Conservation (phyloP, 2,797 vertebrate genomes). For the Periophthalmus magnuspinnatus region DNA sequence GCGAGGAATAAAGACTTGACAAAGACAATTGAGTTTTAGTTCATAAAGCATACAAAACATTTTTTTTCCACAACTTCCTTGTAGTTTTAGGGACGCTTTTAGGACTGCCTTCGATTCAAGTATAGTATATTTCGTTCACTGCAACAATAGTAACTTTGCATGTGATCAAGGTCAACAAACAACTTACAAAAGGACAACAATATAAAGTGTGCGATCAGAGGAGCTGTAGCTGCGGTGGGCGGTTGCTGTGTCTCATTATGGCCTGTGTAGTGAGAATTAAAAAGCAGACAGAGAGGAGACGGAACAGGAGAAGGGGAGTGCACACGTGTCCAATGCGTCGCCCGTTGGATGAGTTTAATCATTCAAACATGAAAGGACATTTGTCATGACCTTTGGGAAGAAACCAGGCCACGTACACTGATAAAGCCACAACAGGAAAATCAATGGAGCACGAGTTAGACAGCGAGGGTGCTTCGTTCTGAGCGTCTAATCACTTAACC, state of each 20-base stretch:
- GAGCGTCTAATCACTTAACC: background rate
- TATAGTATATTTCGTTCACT: too few relatives aligned
- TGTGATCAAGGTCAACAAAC: constrained; percentile 30
- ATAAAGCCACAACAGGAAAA: constrained; percentile 68
- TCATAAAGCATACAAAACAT: too few relatives aligned
- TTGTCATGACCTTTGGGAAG: constrained; percentile 78
- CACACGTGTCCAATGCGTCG: constrained; percentile 29
- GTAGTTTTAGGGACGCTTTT: too few relatives aligned
- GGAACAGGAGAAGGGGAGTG: constrained; percentile 16
- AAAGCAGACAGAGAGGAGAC: constrained; percentile 35
- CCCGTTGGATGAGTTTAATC: constrained; percentile 68
- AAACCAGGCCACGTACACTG: constrained; percentile 52
- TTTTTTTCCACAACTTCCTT: too few relatives aligned
- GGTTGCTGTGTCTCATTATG: constrained; percentile 38
- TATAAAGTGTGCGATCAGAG: constrained; percentile 51
- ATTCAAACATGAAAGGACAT: constrained; percentile 72
- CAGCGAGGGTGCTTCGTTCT: background rate
- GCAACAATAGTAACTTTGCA: background rate
- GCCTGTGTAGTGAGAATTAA: constrained; percentile 51
- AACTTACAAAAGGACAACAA: constrained; percentile 40
- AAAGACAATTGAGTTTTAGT: too few relatives aligned
- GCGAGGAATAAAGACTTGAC: too few relatives aligned
- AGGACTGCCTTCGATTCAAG: too few relatives aligned
- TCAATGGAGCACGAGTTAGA: constrained; percentile 63
- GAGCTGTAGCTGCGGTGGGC: constrained; percentile 27